phyloP scores from a whole-genome alignment of 1,140 invertebrate genomes.

The Tachypleus tridentatus region DNA sequence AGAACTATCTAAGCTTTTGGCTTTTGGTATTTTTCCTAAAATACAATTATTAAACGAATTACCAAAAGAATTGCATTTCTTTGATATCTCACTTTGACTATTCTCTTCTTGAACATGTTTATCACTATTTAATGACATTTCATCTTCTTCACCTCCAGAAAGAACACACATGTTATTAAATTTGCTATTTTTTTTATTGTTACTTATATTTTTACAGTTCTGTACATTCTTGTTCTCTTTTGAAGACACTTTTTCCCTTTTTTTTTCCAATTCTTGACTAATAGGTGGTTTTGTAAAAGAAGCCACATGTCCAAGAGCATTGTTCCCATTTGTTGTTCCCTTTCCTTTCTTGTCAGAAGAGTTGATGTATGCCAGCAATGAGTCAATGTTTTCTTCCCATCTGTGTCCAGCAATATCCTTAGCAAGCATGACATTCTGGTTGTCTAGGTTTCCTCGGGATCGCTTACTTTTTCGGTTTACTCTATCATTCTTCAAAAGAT shows the following conservation, averaged over 20 bases:
- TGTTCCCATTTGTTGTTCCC: conserved; percentile 23
- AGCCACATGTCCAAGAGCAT: not conserved
- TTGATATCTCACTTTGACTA: no score
- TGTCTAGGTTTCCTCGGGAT: conserved; percentile 44
- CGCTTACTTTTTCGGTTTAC: conserved; percentile 26
- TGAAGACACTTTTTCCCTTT: conserved; percentile 37
- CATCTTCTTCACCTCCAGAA: no score
- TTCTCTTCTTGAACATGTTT: no score
- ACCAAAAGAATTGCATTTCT: no score
- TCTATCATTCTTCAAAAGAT: conserved; percentile 15
- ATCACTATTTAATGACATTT: no score
- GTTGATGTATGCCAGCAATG: conserved; percentile 42
- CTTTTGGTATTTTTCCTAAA: no score
- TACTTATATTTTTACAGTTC: no score
- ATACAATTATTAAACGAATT: no score
- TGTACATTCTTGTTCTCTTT: conserved; percentile 52
- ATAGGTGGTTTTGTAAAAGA: conserved; percentile 4
- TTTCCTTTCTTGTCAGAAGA: conserved; percentile 31
- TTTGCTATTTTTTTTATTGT: no score
- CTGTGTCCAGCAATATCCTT: conserved; percentile 51
- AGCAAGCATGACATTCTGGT: conserved; percentile 42
- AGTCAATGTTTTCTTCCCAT: conserved; percentile 45
- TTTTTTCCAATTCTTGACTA: not conserved
- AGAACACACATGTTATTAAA: no score
- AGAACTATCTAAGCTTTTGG: no score